These are phyloP conservation scores for Scaptodrosophila lebanonensis DNA, from an alignment of 1,140 invertebrate genomes.

Conservation along the genomic window DNA sequence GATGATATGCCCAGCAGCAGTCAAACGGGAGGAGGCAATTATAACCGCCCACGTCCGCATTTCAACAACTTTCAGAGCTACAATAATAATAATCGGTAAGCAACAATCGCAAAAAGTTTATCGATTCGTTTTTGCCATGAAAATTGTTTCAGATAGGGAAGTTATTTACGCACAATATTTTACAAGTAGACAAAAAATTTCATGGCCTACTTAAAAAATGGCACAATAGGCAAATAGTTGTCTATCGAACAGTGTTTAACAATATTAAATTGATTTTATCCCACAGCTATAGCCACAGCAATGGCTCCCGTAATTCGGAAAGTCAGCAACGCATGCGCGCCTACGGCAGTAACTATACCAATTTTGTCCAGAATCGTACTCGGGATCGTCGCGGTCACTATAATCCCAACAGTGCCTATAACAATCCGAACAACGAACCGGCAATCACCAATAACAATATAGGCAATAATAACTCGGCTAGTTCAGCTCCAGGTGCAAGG, in stretches of 20 bases:
- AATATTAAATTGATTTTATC: too few species aligned
- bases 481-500: neutral
- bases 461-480: neutral
- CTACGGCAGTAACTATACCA: conserved; percentile 30
- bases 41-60: conserved; percentile 31
- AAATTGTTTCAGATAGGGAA: too few species aligned
- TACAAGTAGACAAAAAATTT: too few species aligned
- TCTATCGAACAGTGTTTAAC: too few species aligned
- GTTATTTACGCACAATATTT: too few species aligned
- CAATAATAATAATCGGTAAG: conserved; percentile 37
- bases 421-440: conserved; percentile 6
- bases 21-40: too few species aligned
- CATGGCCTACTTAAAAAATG: too few species aligned
- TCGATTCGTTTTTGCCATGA: too few species aligned
- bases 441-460: neutral
- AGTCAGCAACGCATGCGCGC: conserved; percentile 22
- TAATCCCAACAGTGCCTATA: conserved; percentile 36
- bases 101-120: too few species aligned
- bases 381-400: conserved; percentile 66
- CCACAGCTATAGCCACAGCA: too few species aligned
- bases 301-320: neutral
- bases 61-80: conserved; percentile 17
- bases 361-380: conserved; percentile 63
- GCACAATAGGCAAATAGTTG: too few species aligned
- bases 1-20: neutral